Base-by-base conservation (phyloP, 2,888 invertebrate species). In the Rhingia rostrata region DNA sequence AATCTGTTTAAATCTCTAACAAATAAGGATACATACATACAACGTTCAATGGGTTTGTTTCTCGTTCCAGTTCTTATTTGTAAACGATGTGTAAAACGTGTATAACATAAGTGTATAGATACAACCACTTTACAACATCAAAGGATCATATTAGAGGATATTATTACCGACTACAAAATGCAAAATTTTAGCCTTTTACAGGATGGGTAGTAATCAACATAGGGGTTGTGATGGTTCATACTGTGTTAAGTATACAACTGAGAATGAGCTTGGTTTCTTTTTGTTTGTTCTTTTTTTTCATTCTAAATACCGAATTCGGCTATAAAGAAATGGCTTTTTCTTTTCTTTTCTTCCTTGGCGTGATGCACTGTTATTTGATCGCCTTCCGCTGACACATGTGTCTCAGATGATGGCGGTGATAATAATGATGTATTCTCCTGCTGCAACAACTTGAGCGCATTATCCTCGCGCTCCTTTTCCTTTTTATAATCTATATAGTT, bases 311-410 rank as follows among this genome's bases (percentile, higher is more conserved):
- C 95, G 93, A 95, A 95, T 94, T 96, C 95, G 92, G 95, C 94
- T 92, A 95, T 94, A 93, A 96, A 95, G 93, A 95, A 95, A 93
- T 96, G 94, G 94, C 95, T 95, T 92, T 95, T 95, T 93, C 95
- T 95, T 94, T 95, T 95, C 94, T 95, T 95, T 92, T 94, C 94
- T 91, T 95, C 95, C 92, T 95, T 95, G 92, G 90, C 88, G 93
- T 94, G 94, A 93, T 95, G 95, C 94, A 91, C 90, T 78, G 90
- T 90, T 86, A 90, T 89, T 86, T 90, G 91, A 88, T 91, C 91
- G 70, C 91, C 90, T 85, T 91, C 91, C 63, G 90, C 91, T 86
- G 91, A 90, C 80, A 91, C 89, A 82, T 90, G 88, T 5, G 91
- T 91, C 86, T 91, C 91, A 63, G 66, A 66, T 83, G 89, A 89